These are phyloP conservation scores for Orthonevra nobilis DNA, from an alignment of 2,888 invertebrate species.

Conservation along the genomic window DNA sequence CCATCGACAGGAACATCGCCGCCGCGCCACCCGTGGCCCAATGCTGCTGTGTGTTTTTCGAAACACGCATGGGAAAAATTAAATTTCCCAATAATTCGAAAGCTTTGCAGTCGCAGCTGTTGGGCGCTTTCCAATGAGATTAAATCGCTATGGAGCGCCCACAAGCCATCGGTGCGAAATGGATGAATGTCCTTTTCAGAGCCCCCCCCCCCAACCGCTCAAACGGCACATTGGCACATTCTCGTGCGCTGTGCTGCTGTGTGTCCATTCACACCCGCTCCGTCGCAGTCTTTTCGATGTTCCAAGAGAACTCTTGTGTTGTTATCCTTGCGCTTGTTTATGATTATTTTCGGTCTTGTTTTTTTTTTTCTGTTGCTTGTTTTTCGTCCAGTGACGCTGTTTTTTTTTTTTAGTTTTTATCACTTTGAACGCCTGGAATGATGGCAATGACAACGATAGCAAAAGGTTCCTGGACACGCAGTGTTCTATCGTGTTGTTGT, in stretches of 20 bases:
- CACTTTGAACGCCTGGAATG: constrained; percentile 26
- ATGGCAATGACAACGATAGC: constrained; percentile 11
- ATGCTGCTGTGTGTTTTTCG: constrained; percentile 3
- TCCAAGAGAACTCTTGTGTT: constrained; percentile 49
- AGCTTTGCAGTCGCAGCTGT: constrained; percentile 77
- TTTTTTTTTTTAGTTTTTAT: constrained; percentile 39
- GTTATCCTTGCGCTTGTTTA: constrained; percentile 68
- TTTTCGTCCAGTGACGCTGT: constrained; percentile 5
- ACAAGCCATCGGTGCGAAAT: constrained; percentile 76
- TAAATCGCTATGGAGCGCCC: constrained; percentile 79
- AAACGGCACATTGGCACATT: no score
- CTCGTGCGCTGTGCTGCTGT: no score
- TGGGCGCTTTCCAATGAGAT: constrained; percentile 79
- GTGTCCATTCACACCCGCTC: no score
- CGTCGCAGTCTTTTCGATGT: background rate
- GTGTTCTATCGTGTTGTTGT: constrained; percentile 39
- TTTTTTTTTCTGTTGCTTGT: background rate
- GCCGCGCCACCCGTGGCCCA: background rate
- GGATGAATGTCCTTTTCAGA: constrained; percentile 69
- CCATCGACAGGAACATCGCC: background rate
- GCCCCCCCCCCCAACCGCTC: constrained; percentile 6
- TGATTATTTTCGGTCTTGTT: constrained; percentile 55
- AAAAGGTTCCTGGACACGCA: constrained; percentile 13
- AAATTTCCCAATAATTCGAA: constrained; percentile 75
- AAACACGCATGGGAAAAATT: constrained; percentile 73